phyloP scores from a whole-genome alignment of 2,888 invertebrate species.

The Thalpophila matura region DNA sequence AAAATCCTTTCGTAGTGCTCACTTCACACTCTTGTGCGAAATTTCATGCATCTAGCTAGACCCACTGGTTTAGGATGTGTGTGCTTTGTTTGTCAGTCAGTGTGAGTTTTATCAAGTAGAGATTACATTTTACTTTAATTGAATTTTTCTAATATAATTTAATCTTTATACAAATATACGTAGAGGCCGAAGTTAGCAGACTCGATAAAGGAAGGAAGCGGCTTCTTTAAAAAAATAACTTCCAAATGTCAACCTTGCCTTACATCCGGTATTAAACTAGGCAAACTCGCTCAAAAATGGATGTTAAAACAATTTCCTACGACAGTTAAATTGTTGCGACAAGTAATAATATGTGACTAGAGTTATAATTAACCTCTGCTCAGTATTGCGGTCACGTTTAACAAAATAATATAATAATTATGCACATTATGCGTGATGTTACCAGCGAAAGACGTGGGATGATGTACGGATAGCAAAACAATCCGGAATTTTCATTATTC shows the following conservation, averaged over 20 bases:
- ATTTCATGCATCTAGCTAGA: no score
- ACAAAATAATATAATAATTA: constrained; percentile 63
- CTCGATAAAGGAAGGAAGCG: no score
- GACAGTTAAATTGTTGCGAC: constrained; percentile 26
- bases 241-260: neutral
- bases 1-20: no score
- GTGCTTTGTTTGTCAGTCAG: no score
- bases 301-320: constrained; percentile 21
- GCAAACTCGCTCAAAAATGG: neutral
- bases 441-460: constrained; percentile 49
- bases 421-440: constrained; percentile 60
- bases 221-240: no score
- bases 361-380: constrained; percentile 48
- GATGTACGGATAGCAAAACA: constrained; percentile 47
- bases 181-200: no score
- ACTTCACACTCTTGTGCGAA: no score
- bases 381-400: constrained; percentile 62
- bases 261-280: constrained; percentile 20
- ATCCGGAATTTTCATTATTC: neutral
- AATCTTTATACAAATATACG: no score
- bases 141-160: no score
- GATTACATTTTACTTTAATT: no score
- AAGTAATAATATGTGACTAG: constrained; percentile 29
- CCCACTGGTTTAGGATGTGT: no score
- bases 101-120: no score